phyloP scores from a whole-genome alignment of 2,797 vertebrate species.

The Onychomys arenicola region DNA sequence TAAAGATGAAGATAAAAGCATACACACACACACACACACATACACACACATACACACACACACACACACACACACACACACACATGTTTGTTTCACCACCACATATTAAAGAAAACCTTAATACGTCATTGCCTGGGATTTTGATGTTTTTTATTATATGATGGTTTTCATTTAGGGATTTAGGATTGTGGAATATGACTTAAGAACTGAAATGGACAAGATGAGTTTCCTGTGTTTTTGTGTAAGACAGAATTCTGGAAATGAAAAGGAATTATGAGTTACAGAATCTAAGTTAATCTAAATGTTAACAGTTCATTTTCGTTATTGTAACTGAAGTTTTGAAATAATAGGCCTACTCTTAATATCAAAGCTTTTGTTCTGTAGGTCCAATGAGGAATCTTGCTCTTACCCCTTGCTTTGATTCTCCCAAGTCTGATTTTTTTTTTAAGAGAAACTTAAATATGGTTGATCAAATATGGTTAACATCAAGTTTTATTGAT shows the following conservation, averaged over 20 bases:
- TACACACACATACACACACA: background rate
- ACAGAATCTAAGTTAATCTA: background rate
- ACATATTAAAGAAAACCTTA: slow-evolving; percentile 1
- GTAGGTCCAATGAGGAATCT: background rate
- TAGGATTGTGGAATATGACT: slow-evolving; percentile 19
- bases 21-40: background rate
- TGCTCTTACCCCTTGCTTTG: background rate
- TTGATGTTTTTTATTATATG: background rate
- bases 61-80: background rate
- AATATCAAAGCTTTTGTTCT: slow-evolving; percentile 35
- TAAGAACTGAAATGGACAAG: slow-evolving; percentile 36
- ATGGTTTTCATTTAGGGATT: background rate
- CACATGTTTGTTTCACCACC: background rate
- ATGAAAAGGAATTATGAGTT: slow-evolving; percentile 38
- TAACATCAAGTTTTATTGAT: background rate
- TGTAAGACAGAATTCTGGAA: slow-evolving; percentile 51
- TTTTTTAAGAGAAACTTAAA: slow-evolving; percentile 20
- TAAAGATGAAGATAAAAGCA: slow-evolving; percentile 43
- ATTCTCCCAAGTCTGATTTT: slow-evolving; percentile 30
- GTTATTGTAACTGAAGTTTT: slow-evolving; percentile 11
- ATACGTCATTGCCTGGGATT: background rate
- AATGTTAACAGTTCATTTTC: slow-evolving; percentile 30
- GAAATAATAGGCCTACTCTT: slow-evolving; percentile 35
- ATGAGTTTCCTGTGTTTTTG: slow-evolving; percentile 30
- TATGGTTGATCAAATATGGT: background rate